These are phyloP conservation scores for Orycteropus afer DNA, from an alignment of 2,113 vertebrate genomes.

Conservation along the genomic window DNA sequence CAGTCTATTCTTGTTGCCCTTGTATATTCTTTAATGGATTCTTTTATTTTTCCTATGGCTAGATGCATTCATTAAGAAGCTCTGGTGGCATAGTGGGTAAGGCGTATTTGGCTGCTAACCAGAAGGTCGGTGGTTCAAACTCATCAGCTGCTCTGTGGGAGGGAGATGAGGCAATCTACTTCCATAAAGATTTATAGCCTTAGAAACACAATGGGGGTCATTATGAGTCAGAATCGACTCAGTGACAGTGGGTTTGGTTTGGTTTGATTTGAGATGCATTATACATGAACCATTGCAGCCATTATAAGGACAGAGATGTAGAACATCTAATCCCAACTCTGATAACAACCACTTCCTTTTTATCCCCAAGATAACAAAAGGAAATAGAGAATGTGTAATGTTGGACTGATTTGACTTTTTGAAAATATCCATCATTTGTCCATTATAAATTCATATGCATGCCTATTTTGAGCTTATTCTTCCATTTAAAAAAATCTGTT, in stretches of 20 bases:
- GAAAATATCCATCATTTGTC: background rate
- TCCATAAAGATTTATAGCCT: too few relatives aligned
- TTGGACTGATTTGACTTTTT: background rate
- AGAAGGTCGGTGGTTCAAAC: too few relatives aligned
- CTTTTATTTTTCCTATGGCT: background rate
- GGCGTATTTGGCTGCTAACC: too few relatives aligned
- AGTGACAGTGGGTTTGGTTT: too few relatives aligned
- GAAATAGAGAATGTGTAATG: background rate
- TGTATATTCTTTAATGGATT: background rate
- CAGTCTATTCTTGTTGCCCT: background rate
- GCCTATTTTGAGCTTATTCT: background rate
- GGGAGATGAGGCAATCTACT: too few relatives aligned
- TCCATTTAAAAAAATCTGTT: background rate
- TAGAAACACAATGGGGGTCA: too few relatives aligned
- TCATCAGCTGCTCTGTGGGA: too few relatives aligned
- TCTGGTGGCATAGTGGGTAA: too few relatives aligned
- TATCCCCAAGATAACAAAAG: background rate
- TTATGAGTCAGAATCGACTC: too few relatives aligned
- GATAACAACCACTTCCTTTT: background rate
- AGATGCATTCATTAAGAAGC: background rate
- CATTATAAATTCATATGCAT: background rate
- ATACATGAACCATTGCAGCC: background rate
- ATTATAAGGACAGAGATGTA: background rate
- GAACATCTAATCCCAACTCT: background rate
- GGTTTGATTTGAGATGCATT: too few relatives aligned